Evolutionary conservation across 1,140 invertebrate genomes (phyloP), one percentile per base, ranked within the genome.

Genomic region (Pseudomyrmex flavicornis): DNA sequence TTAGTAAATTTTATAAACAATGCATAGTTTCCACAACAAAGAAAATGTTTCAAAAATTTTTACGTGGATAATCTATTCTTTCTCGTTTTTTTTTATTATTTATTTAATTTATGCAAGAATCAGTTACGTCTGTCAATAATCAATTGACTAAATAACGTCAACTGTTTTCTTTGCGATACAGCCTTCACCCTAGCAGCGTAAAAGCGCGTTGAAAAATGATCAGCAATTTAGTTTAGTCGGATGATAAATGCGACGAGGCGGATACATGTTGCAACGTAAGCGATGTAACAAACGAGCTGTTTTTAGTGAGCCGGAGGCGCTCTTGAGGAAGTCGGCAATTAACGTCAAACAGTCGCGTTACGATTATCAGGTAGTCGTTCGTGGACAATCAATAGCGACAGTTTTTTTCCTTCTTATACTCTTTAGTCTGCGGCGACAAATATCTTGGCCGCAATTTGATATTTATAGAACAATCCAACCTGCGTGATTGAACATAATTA

Each of bases 391-490:
- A 72, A 80, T 80, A 72, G 59, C 35, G 79, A 75, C 69, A 35
- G 35, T 83, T n/a, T 50, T 50, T 35, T 20, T 46, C 20, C 2
- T 61, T 46, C 66, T 26, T 8, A 48, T 12, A 22, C 44, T 17
- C 13, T 2, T n/a, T 26, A 7, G 13, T 0, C 50, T 17, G 44
- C 63, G 63, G 69, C 69, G 46, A 72, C 76, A 80, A 80, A 80
- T 80, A 20, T 50, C 76, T 69, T 48, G 2, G 20, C 5, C 8
- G 66, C 76, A 61, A 66, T 80, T 80, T 80, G 54, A 80, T 80
- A 80, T 80, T 72, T 66, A 80, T 80, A 80, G 76, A 80, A 80
- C 76, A 80, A 80, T 80, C 76, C 59, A 66, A 66, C 3, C n/a
- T 20, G 54, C 44, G 56, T 66, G 76, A 59, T 72, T 66, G 76